These are phyloP conservation scores for Porites lobata DNA, from an alignment of 92 coral and sea anemone species.

Conservation along the genomic window DNA sequence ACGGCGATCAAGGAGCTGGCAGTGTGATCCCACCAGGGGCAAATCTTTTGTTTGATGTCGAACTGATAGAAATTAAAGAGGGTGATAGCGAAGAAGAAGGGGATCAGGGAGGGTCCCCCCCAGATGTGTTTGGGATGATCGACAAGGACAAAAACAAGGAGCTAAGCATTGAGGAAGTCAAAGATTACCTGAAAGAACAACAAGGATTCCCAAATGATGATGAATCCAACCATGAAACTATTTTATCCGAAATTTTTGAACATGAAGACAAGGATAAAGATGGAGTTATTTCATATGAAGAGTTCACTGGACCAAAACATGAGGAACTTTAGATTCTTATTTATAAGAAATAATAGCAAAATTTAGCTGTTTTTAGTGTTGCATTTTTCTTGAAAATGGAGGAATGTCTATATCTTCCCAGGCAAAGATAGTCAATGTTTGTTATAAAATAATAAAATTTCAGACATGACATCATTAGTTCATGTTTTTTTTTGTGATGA, in stretches of 20 bases:
- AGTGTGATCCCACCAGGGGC: constrained; percentile 83
- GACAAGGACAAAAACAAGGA: constrained; percentile 86
- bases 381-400: no score
- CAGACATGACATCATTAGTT: no score
- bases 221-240: constrained; percentile 72
- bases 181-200: constrained; percentile 72
- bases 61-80: constrained; percentile 81
- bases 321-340: constrained; percentile 39
- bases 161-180: constrained; percentile 78
- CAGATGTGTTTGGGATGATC: constrained; percentile 83
- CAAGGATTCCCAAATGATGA: constrained; percentile 82
- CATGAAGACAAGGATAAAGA: constrained; percentile 92
- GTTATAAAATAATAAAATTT: no score
- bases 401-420: no score
- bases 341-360: neutral
- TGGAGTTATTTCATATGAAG: constrained; percentile 88
- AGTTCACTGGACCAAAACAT: constrained; percentile 92
- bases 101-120: constrained; percentile 34
- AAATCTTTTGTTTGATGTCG: constrained; percentile 88
- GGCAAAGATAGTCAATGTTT: no score
- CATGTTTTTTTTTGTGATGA: no score
- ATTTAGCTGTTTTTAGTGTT: no score
- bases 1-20: constrained; percentile 86
- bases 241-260: constrained; percentile 86
- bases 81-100: constrained; percentile 12